A percentile compares a stretch with the other conserved stretches of the same genome.
Conservation (phyloP, 2,797 vertebrate species). For the Bucorvus abyssinicus region DNA sequence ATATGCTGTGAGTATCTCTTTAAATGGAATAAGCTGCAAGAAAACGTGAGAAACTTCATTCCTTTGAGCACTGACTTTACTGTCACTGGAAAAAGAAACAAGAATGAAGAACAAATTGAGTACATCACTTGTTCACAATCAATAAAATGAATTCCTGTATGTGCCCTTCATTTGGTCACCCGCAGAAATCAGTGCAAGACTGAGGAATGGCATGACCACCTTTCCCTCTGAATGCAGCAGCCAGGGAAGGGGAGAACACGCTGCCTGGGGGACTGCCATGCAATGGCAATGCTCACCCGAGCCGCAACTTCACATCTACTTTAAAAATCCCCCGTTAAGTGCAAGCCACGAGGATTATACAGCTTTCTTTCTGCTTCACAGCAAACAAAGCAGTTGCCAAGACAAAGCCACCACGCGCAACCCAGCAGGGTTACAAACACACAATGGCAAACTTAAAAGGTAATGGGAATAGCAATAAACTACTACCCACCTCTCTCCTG, state of each 20-base stretch:
- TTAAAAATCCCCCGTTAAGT: neutral
- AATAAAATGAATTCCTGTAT: neutral
- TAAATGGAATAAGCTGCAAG: neutral
- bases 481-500: neutral
- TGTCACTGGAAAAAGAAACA: neutral
- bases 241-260: neutral
- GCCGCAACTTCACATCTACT: neutral
- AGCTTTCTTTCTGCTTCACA: constrained; percentile 36
- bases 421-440: neutral
- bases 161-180: neutral
- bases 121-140: fast-evolving
- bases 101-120: neutral
- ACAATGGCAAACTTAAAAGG: neutral
- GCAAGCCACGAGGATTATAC: neutral
- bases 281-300: neutral
- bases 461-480: neutral
- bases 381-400: constrained; percentile 61
- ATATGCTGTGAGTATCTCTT: neutral
- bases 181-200: neutral
- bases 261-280: neutral
- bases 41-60: neutral
- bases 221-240: neutral
- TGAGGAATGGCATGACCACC: neutral
- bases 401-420: constrained; percentile 19
- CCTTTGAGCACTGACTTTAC: neutral